phyloP scores from a whole-genome alignment of 1,140 invertebrate genomes.

The Ylistrum balloti region DNA sequence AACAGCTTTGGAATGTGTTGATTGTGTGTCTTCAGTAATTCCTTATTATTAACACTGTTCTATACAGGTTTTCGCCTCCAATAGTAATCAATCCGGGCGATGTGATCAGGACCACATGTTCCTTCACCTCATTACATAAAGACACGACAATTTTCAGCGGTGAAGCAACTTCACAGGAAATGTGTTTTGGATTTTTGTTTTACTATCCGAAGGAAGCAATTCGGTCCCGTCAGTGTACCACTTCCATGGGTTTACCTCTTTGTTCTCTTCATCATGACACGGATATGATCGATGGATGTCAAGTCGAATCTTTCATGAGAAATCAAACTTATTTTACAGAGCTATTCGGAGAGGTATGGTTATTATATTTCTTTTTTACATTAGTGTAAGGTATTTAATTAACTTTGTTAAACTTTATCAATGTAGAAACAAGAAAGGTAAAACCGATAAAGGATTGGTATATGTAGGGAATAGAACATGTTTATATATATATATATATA shows the following conservation, averaged over 20 bases:
- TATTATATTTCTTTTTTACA: no score
- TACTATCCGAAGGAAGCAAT: constrained; percentile 55
- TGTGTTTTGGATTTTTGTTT: constrained; percentile 50
- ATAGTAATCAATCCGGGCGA: constrained; percentile 44
- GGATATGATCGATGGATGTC: background rate
- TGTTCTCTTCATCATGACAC: background rate
- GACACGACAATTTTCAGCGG: constrained; percentile 45
- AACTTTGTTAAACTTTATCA: no score
- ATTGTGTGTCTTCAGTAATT: no score
- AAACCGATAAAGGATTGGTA: no score
- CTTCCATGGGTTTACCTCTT: background rate
- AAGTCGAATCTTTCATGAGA: background rate
- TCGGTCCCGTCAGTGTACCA: constrained; percentile 1
- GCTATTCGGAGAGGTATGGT: background rate
- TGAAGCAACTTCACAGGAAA: constrained; percentile 50
- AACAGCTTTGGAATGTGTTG: background rate
- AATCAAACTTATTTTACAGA: background rate
- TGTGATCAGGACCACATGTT: constrained; percentile 44
- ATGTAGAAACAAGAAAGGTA: no score
- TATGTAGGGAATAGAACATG: no score
- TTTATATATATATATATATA: no score
- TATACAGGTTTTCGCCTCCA: constrained; percentile 37
- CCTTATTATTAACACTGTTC: no score
- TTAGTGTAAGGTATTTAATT: no score
- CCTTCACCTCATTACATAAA: background rate